phyloP scores from a whole-genome alignment of 2,888 invertebrate species.

The Aphrophora alni region DNA sequence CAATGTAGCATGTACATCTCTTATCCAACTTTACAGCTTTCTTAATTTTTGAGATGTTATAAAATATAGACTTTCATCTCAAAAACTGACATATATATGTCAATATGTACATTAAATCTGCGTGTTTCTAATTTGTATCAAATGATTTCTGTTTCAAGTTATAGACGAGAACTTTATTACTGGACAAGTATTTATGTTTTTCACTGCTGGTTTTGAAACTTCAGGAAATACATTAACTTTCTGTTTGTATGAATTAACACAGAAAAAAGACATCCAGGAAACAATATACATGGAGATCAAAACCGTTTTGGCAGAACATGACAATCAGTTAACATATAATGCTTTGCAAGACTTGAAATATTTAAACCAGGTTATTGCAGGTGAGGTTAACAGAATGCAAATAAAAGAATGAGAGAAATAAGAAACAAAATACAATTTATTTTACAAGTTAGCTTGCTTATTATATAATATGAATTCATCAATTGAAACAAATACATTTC shows the following conservation, averaged over 20 bases:
- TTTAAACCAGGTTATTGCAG: conserved; percentile 61
- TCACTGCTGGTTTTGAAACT: conserved; percentile 62
- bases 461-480: too few species aligned
- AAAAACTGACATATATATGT: too few species aligned
- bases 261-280: conserved; percentile 60
- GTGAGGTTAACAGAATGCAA: conserved; percentile 55
- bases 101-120: too few species aligned
- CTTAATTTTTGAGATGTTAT: too few species aligned
- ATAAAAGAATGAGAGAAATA: too few species aligned
- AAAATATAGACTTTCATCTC: too few species aligned
- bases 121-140: too few species aligned
- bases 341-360: conserved; percentile 61
- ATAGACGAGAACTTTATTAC: conserved; percentile 48
- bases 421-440: too few species aligned
- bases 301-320: conserved; percentile 55
- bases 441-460: too few species aligned
- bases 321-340: conserved; percentile 60
- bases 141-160: not conserved
- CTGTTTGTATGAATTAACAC: conserved; percentile 62
- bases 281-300: conserved; percentile 61
- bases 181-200: conserved; percentile 60
- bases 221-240: conserved; percentile 64
- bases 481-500: too few species aligned
- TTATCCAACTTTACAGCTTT: too few species aligned
- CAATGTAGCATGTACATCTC: too few species aligned